Conservation (phyloP, 2,113 vertebrate genomes). For the Dipodomys stephensi region DNA sequence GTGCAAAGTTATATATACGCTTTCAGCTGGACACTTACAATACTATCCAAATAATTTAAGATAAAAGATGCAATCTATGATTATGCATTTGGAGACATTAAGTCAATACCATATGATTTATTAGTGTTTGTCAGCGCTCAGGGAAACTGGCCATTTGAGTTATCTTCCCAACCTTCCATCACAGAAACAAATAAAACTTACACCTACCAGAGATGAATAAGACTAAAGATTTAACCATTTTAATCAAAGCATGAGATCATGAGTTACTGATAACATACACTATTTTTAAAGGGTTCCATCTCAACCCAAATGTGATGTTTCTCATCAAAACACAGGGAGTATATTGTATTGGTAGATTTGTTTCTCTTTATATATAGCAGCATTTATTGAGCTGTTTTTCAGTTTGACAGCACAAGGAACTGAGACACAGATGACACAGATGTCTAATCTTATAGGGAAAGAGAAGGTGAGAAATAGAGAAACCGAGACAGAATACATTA, state of each 20-base stretch:
- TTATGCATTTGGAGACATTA: not conserved
- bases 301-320: not conserved
- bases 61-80: not conserved
- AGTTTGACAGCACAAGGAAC: not conserved
- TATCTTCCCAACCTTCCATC: not conserved
- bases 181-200: not conserved
- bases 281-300: not conserved
- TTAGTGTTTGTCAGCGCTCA: not conserved
- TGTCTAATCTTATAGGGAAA: not conserved
- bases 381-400: not conserved
- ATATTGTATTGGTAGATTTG: not conserved
- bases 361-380: not conserved
- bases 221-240: not conserved
- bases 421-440: not conserved
- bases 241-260: not conserved
- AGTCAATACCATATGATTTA: constrained; percentile 4
- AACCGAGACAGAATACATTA: not conserved
- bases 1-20: not conserved
- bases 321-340: constrained; percentile 2
- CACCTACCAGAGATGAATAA: not conserved
- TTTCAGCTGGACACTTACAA: not conserved
- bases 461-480: not conserved
- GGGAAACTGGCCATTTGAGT: not conserved
- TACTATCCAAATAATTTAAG: constrained; percentile 16
- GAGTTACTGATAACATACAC: not conserved